Conservation (phyloP, 2,113 vertebrate species). For the Strigops habroptila region DNA sequence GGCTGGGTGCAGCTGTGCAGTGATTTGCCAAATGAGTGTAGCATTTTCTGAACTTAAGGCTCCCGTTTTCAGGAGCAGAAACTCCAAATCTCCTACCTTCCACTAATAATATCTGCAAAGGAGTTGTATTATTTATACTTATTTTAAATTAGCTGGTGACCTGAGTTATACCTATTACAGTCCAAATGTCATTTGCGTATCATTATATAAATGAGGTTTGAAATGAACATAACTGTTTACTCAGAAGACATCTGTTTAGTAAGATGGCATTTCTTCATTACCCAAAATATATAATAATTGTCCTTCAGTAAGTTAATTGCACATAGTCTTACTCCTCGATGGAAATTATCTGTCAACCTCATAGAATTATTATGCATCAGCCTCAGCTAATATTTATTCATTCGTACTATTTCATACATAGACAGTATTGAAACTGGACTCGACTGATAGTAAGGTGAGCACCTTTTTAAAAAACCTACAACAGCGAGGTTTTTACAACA, state of each 20-base stretch:
- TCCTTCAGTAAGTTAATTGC: slow-evolving; percentile 67
- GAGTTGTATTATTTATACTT: background rate
- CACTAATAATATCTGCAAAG: background rate
- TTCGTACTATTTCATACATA: background rate
- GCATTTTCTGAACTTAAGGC: background rate
- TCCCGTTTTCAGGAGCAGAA: background rate
- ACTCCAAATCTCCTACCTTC: background rate
- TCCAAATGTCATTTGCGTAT: slow-evolving; percentile 31
- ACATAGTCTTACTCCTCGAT: slow-evolving; percentile 2
- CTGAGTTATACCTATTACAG: background rate
- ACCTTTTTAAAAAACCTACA: background rate
- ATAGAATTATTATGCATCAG: slow-evolving; percentile 25
- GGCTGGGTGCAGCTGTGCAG: background rate
- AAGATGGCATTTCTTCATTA: slow-evolving; percentile 65
- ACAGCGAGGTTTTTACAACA: background rate
- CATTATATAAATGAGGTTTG: slow-evolving; percentile 43
- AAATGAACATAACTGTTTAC: slow-evolving; percentile 55
- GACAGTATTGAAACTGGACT: background rate
- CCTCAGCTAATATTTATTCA: background rate
- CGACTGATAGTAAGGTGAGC: background rate
- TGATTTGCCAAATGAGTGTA: background rate
- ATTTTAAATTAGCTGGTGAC: slow-evolving; percentile 37
- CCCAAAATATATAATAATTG: slow-evolving; percentile 61
- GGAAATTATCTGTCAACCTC: slow-evolving; percentile 56
- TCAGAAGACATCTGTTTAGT: slow-evolving; percentile 62